A percentile compares a stretch with the other conserved stretches of the same genome.
Conservation (phyloP, 2,797 vertebrate genomes). For the Lithobates pipiens region DNA sequence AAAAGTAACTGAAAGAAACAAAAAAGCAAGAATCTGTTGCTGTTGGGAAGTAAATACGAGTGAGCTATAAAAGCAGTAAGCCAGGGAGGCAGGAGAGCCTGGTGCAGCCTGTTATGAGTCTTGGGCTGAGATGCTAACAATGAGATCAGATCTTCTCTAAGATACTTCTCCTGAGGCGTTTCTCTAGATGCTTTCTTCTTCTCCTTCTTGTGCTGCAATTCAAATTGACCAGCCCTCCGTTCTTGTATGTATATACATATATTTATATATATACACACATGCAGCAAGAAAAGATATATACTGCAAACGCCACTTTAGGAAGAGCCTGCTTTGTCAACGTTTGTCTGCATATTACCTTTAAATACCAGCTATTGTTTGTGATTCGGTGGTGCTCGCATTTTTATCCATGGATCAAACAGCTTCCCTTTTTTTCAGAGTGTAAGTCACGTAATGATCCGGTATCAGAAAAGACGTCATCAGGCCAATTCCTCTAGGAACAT, state of each 20-base stretch:
- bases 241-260: conserved; percentile 74
- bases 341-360: conserved; percentile 84
- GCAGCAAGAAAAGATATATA: conserved; percentile 76
- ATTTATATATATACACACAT: conserved; percentile 65
- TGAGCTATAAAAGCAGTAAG: conserved; percentile 47
- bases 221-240: conserved; percentile 79
- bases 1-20: conserved; percentile 39
- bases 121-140: conserved; percentile 74
- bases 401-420: conserved; percentile 85
- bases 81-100: conserved; percentile 62
- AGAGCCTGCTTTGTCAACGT: conserved; percentile 78
- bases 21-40: conserved; percentile 40
- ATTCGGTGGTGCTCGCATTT: conserved; percentile 86
- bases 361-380: conserved; percentile 86
- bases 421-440: conserved; percentile 75
- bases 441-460: conserved; percentile 90
- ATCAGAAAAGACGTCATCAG: conserved; percentile 94
- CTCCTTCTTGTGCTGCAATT: conserved; percentile 77
- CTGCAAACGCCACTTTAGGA: conserved; percentile 72
- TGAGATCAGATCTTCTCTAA: conserved; percentile 79
- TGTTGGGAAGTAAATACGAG: conserved; percentile 34
- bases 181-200: conserved; percentile 78
- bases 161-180: conserved; percentile 82
- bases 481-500: conserved; percentile 88
- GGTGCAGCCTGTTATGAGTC: conserved; percentile 67